Evolutionary conservation across 2,888 invertebrate genomes (phyloP).

Genomic region (Bimastos eiseni): DNA sequence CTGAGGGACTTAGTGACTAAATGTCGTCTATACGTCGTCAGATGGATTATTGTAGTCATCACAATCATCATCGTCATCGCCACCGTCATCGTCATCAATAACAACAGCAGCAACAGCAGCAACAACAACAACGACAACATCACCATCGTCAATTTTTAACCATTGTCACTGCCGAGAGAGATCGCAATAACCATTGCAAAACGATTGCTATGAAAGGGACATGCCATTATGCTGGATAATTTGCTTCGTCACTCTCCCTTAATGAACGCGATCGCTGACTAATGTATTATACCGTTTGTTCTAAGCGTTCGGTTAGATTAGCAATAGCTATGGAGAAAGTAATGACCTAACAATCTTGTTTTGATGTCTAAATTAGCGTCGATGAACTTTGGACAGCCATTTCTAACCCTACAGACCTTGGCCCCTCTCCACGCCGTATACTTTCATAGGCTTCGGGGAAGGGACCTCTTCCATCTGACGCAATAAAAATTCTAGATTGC

Average conservation of each 20-base stretch:
- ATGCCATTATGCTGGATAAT: background rate
- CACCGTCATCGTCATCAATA: background rate
- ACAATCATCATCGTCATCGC: background rate
- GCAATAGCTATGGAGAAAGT: background rate
- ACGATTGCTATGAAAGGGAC: background rate
- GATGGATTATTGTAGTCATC: background rate
- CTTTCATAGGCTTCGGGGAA: background rate
- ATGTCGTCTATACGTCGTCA: background rate
- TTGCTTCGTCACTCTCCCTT: background rate
- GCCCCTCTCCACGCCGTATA: background rate
- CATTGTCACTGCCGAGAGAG: too few species aligned
- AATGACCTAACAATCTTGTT: conserved; percentile 5
- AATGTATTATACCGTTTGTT: background rate
- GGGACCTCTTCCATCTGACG: background rate
- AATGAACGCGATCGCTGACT: background rate
- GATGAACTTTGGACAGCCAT: background rate
- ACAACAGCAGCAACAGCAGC: too few species aligned
- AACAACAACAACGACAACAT: too few species aligned
- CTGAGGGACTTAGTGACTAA: too few species aligned
- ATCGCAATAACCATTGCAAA: too few species aligned
- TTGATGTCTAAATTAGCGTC: background rate
- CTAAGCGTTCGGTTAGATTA: background rate
- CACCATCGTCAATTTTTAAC: too few species aligned
- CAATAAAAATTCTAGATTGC: background rate
- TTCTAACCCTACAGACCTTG: background rate